These are phyloP conservation scores for Chirona hameri DNA, from an alignment of 2,888 invertebrate species.

Conservation along the genomic window DNA sequence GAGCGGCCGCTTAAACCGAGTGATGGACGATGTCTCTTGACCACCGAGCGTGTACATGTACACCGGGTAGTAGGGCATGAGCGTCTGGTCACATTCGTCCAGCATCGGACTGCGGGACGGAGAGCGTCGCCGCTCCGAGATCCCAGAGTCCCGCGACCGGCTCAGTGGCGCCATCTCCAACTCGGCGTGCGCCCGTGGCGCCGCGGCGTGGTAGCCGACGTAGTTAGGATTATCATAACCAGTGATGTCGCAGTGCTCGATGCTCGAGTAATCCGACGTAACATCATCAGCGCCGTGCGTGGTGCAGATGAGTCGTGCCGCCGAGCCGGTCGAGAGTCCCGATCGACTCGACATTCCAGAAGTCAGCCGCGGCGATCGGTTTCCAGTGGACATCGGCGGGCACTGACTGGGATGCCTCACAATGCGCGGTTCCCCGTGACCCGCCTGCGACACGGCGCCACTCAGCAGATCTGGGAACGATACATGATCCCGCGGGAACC, in stretches of 20 bases:
- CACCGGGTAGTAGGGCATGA: slow-evolving; percentile 42
- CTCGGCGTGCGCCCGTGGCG: neutral
- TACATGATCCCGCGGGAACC: slow-evolving; percentile 22
- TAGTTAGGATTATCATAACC: slow-evolving; percentile 23
- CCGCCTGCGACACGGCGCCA: neutral
- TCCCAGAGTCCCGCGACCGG: slow-evolving; percentile 5
- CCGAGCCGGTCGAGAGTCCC: neutral
- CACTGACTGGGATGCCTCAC: neutral
- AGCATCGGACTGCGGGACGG: neutral
- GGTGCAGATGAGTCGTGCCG: neutral
- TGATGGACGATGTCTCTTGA: slow-evolving; percentile 71
- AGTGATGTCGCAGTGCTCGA: slow-evolving; percentile 27
- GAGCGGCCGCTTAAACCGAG: slow-evolving; percentile 69
- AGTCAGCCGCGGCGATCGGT: neutral
- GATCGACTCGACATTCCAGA: neutral
- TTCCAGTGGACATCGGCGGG: neutral
- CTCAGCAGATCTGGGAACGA: slow-evolving; percentile 34
- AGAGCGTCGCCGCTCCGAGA: neutral
- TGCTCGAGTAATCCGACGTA: slow-evolving; percentile 14
- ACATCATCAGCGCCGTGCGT: neutral
- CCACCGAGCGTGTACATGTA: slow-evolving; percentile 72
- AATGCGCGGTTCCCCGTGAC: neutral
- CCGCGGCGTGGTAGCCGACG: neutral
- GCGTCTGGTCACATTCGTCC: slow-evolving; percentile 31
- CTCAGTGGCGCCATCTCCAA: neutral